Base-by-base conservation (phyloP, 2,888 invertebrate genomes). In the Conus canariensis region DNA sequence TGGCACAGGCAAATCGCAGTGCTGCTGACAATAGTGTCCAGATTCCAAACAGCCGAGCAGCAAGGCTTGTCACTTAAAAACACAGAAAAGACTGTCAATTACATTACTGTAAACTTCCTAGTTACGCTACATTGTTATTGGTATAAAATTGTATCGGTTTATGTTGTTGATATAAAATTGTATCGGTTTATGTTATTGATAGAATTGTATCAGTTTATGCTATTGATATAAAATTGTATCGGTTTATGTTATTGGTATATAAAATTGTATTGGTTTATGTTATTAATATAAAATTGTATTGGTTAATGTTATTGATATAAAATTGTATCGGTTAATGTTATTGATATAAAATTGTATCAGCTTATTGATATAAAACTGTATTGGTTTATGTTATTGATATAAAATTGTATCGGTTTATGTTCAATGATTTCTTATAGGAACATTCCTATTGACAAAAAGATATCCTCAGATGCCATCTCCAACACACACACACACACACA, bases 21-120 rank as follows among this genome's bases (percentile, higher is more conserved):
- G 91, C 90, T 59, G 93, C 94, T 45, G 94, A 87, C 64, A 95
- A 83, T 19, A 95, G 86, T 12, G 94, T 94, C 95, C 95, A 95
- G 56, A 94, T 87, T 64, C 95, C 95, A 92, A 94, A 95, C 59
- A 95, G 90, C 70, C 95, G 90, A 25, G 94, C 94, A 56, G 92
- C 86, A 30, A 94, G 90, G 30, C 91, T 92, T 91, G 92, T 94
- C 30, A 93, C 95, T 95, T 91, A 12, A 93, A 93, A 19, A 64
- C 16, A 64, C 10, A 64, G 10, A 45, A 45, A 45, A 4, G 45
- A 45, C 45, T 3, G 4, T 45, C 45, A 89, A 91, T 19, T 14
- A 9, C 7, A 80, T 14, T 14, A 80, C 74, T n/a, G 25, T 25
- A 82, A 25, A 82, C 82, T 82, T 82, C 4, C 22, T n/a, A 1